These are phyloP conservation scores for Plectrocnemia conspersa DNA, from an alignment of 1,140 invertebrate genomes.

Conservation along the genomic window DNA sequence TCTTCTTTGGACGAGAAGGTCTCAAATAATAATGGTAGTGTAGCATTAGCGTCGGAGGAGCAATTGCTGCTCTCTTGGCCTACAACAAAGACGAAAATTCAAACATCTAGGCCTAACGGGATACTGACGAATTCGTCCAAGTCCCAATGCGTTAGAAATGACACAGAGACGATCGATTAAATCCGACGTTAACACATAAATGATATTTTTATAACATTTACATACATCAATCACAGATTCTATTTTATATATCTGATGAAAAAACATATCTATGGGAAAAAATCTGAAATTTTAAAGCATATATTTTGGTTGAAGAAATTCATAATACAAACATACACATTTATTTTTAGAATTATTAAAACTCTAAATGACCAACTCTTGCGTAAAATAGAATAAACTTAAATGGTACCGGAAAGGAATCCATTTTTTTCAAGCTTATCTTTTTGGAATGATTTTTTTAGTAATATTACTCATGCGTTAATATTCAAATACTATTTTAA, in stretches of 20 bases:
- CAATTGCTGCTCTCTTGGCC: constrained; percentile 52
- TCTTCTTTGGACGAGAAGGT: constrained; percentile 37
- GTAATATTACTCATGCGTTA: no score
- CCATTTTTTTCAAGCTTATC: no score
- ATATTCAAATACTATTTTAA: no score
- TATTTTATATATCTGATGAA: background rate
- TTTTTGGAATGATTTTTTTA: no score
- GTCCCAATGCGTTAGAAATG: constrained; percentile 22
- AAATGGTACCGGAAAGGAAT: no score
- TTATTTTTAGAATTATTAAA: background rate
- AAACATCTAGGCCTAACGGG: constrained; percentile 25
- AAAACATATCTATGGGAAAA: background rate
- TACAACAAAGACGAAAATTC: constrained; percentile 34
- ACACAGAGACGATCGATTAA: constrained; percentile 21
- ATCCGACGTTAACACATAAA: constrained; percentile 6
- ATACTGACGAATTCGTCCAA: constrained; percentile 21
- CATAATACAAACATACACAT: background rate
- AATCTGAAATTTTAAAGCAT: constrained; percentile 13
- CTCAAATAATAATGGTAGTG: constrained; percentile 34
- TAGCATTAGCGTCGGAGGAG: constrained; percentile 44
- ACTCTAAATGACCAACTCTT: background rate
- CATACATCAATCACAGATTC: background rate
- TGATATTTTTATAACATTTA: constrained; percentile 12
- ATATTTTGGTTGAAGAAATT: constrained; percentile 4
- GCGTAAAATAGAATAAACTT: background rate